Conservation (phyloP, 2,888 invertebrate species). For the Timema cristinae region DNA sequence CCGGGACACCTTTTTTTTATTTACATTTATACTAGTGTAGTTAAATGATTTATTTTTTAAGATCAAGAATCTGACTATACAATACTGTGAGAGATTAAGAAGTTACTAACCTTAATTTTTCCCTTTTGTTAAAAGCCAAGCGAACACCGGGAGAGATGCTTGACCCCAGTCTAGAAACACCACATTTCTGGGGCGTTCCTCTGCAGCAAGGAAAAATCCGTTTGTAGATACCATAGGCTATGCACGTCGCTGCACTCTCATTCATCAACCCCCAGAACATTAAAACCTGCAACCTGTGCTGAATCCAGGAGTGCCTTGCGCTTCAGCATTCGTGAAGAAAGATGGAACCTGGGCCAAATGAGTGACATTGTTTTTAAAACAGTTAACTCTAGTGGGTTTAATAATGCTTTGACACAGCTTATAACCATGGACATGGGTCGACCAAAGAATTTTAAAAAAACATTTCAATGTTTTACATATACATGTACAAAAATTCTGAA, state of each 20-base stretch:
- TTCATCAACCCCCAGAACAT: conserved; percentile 93
- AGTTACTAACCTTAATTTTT: conserved; percentile 63
- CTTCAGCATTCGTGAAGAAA: conserved; percentile 92
- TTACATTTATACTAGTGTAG: too few species aligned
- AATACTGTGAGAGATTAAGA: too few species aligned
- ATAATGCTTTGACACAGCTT: too few species aligned
- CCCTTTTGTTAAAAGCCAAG: conserved; percentile 95
- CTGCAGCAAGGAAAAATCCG: conserved; percentile 87
- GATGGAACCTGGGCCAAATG: conserved; percentile 61
- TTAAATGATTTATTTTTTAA: too few species aligned
- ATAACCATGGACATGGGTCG: too few species aligned
- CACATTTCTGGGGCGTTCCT: conserved; percentile 87
- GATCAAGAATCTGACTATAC: too few species aligned
- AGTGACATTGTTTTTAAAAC: too few species aligned
- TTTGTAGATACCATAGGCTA: conserved; percentile 98
- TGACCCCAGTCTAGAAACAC: conserved; percentile 97
- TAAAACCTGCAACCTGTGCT: conserved; percentile 87
- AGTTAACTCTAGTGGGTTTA: too few species aligned
- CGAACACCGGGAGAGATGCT: conserved; percentile 83
- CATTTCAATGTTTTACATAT: too few species aligned
- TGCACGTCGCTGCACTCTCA: conserved; percentile 95
- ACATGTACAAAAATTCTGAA: too few species aligned
- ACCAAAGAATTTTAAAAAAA: too few species aligned
- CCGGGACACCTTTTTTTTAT: too few species aligned
- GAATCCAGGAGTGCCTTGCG: conserved; percentile 88